A percentile compares a stretch with the other conserved stretches of the same genome.
Evolutionary conservation across 2,888 invertebrate genomes (phyloP).

Genomic region (Pseudeuparius sepicola): DNA sequence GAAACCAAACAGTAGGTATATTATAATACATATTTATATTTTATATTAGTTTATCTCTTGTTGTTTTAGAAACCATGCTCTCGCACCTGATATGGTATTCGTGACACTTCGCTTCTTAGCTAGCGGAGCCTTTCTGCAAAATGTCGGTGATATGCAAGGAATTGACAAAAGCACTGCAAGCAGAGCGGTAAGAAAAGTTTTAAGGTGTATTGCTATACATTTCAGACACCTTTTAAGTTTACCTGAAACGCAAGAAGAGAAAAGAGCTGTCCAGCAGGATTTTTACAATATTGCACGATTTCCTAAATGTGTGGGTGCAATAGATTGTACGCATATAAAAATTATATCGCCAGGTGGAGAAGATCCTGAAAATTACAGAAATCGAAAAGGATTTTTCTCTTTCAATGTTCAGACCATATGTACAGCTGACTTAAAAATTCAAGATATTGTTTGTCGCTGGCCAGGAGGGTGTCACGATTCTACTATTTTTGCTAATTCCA

Average conservation of each 20-base stretch:
- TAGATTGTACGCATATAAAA: conserved; percentile 29
- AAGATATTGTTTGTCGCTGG: conserved; percentile 27
- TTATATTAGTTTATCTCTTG: too few species aligned
- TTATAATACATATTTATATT: too few species aligned
- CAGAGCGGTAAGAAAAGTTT: background rate
- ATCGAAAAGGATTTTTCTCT: conserved; percentile 26
- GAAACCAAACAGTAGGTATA: too few species aligned
- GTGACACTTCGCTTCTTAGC: conserved; percentile 3
- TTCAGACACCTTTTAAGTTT: background rate
- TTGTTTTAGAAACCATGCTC: conserved; percentile 11
- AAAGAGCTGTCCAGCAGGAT: background rate
- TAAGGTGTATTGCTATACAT: background rate
- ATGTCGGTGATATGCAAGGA: background rate
- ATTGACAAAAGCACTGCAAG: background rate
- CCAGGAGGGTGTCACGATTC: conserved; percentile 25
- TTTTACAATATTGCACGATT: conserved; percentile 15
- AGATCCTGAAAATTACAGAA: conserved; percentile 26
- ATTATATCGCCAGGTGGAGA: conserved; percentile 27
- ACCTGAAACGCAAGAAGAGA: background rate
- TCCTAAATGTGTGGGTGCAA: conserved; percentile 22
- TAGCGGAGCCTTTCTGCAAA: conserved; percentile 1
- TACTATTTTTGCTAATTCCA: conserved; percentile 10
- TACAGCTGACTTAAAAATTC: conserved; percentile 21
- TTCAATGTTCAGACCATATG: conserved; percentile 26
- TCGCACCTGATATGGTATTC: conserved; percentile 5